Percentiles rank a stretch among this genome's conserved stretches.
These are phyloP conservation scores for Ginglymostoma cirratum DNA, from an alignment of 2,113 vertebrate species.

Conservation along the genomic window DNA sequence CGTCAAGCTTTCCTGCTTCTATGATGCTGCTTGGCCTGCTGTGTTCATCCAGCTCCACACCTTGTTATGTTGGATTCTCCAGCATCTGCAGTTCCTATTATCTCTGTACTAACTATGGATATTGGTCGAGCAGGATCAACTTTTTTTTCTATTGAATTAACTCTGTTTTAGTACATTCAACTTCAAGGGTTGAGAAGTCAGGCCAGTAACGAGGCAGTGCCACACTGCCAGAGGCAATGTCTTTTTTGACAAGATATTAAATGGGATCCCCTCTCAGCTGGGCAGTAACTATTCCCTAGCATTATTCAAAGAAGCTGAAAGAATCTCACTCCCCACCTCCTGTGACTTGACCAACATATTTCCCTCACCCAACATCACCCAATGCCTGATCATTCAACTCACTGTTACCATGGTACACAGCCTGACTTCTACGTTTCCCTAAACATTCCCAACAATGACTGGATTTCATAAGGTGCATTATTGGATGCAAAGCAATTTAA, in stretches of 20 bases:
- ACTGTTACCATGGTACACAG: not conserved
- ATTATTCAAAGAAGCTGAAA: not conserved
- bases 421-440: not conserved
- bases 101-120: no score
- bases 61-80: no score
- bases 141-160: not conserved
- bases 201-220: not conserved
- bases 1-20: no score
- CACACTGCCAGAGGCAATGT: not conserved
- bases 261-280: not conserved
- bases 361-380: not conserved
- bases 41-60: no score
- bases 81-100: no score
- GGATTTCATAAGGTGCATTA: not conserved
- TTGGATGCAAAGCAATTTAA: not conserved
- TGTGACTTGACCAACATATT: not conserved
- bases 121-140: not conserved
- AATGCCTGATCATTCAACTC: not conserved
- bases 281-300: not conserved
- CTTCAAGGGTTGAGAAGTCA: not conserved
- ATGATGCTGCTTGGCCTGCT: no score
- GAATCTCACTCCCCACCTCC: not conserved
- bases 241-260: not conserved
- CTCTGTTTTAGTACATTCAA: not conserved
- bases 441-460: not conserved